Percentiles rank a stretch among this genome's conserved stretches.
Conservation (phyloP, 2,797 vertebrate genomes). For the Helicolenus hilgendorfi region DNA sequence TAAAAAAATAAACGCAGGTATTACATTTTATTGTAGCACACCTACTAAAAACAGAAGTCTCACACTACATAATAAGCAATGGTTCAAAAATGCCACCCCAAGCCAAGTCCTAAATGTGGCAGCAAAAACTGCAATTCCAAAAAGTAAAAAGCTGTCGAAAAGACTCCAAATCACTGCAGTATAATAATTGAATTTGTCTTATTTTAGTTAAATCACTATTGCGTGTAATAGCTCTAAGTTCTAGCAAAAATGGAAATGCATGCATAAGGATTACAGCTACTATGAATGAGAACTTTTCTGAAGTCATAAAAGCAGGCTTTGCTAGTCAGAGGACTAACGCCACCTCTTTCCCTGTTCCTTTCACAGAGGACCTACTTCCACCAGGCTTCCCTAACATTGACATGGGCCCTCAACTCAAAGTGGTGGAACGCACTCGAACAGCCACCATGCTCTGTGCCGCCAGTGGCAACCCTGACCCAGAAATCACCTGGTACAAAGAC, state of each 20-base stretch:
- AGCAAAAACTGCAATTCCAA: not conserved
- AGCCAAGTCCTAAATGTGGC: not conserved
- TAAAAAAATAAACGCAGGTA: not conserved
- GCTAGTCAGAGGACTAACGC: not conserved
- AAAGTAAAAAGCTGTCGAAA: not conserved
- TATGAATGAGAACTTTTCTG: not conserved
- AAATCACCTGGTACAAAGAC: conserved; percentile 99
- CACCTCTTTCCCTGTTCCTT: not conserved
- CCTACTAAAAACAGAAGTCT: not conserved
- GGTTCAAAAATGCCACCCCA: not conserved
- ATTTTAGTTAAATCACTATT: not conserved
- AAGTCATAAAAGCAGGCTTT: not conserved
- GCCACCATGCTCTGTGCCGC: conserved; percentile 99
- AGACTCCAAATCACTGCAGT: not conserved
- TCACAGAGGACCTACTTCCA: conserved; percentile 96
- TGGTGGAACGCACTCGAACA: conserved; percentile 96
- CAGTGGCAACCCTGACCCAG: conserved; percentile 97
- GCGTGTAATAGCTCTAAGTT: not conserved
- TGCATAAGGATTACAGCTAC: not conserved
- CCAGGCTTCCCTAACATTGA: conserved; percentile 97
- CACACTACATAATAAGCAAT: not conserved
- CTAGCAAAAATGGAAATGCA: not conserved
- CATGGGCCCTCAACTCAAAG: conserved; percentile 99
- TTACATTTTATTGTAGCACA: not conserved
- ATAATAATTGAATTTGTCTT: not conserved